Base-by-base conservation (phyloP, 2,888 invertebrate genomes). In the Mesoligia furuncula region DNA sequence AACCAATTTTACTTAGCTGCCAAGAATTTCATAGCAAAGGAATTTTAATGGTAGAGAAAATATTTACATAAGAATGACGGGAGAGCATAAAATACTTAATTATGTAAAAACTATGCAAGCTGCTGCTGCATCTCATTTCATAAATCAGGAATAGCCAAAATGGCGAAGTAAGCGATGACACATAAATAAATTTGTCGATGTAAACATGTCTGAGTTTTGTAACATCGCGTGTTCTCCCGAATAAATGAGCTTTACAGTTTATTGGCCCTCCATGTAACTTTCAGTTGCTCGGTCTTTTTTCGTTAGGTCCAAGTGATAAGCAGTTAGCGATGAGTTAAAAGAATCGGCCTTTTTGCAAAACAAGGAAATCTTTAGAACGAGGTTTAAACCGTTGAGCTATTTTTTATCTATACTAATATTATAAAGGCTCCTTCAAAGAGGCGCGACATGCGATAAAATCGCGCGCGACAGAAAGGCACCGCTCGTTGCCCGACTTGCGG, bases 221-320 rank as follows among this genome's bases (percentile, higher is more conserved):
- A 91, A 90, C 92, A 94, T 96, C 95, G 95, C 96, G 96, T 96
- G 96, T 93, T 94, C 92, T 93, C 85, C 93, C 89, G 90, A 94
- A 95, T 94, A 93, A 93, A 89, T 88, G 88, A 89, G 89, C 88
- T 89, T 86, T 87, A 89, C 91, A 89, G 93, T 93, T 93, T 95
- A 94, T 94, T 92, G 90, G 92, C 94, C 91, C 90, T 89, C 86
- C 90, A 91, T 92, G 91, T 91, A 93, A 94, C 91, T 94, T 93
- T 90, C 90, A 91, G 90, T 88, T 88, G 88, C 89, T 88, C 87
- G 78, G 83, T 77, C 79, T 87, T 80, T 79, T 68, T 86, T 79
- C 75, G 68, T 73, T 67, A 84, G 83, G 81, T 66, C n/a, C 79
- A 90, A 84, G 54, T 70, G 20, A 61, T 45, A 74, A 24, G 78